A percentile compares a stretch with the other conserved stretches of the same genome.
Conservation (phyloP, 1,140 invertebrate genomes). For the Planococcus citri region DNA sequence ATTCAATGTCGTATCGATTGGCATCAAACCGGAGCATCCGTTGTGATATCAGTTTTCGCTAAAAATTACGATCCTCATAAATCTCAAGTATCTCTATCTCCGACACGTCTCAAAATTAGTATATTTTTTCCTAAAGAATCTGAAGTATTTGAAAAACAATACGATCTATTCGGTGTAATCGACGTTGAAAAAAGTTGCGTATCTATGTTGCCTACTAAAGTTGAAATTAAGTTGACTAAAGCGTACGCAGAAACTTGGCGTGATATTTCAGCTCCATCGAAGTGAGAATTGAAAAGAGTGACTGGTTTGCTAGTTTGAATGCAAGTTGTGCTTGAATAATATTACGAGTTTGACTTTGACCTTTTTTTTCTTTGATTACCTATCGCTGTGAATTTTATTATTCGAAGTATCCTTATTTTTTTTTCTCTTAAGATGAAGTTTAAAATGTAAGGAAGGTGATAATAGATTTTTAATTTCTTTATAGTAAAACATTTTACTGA, state of each 20-base stretch:
- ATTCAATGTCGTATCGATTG: slow-evolving; percentile 81
- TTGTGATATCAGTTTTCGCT: slow-evolving; percentile 77
- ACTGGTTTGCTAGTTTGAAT: too few relatives aligned
- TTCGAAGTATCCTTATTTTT: too few relatives aligned
- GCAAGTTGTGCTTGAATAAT: too few relatives aligned
- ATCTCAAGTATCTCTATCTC: slow-evolving; percentile 68
- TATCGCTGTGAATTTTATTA: too few relatives aligned
- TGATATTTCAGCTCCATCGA: not conserved
- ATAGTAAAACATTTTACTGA: too few relatives aligned
- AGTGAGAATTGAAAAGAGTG: too few relatives aligned
- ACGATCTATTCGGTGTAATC: slow-evolving; percentile 73
- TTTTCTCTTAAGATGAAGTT: too few relatives aligned
- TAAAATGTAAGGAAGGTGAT: too few relatives aligned
- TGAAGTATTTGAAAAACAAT: slow-evolving; percentile 62
- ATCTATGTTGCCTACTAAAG: slow-evolving; percentile 79
- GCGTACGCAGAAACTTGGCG: slow-evolving; percentile 67
- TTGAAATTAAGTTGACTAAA: slow-evolving; percentile 89
- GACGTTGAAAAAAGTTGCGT: slow-evolving; percentile 54
- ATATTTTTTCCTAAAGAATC: slow-evolving; percentile 68
- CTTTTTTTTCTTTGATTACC: too few relatives aligned
- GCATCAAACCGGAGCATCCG: slow-evolving; percentile 73
- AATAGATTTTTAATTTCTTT: too few relatives aligned
- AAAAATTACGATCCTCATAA: slow-evolving; percentile 73
- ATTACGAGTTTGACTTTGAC: too few relatives aligned
- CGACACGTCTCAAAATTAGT: slow-evolving; percentile 60